Evolutionary conservation across 2,113 vertebrate species (phyloP).

Genomic region (Myotis brandtii): DNA sequence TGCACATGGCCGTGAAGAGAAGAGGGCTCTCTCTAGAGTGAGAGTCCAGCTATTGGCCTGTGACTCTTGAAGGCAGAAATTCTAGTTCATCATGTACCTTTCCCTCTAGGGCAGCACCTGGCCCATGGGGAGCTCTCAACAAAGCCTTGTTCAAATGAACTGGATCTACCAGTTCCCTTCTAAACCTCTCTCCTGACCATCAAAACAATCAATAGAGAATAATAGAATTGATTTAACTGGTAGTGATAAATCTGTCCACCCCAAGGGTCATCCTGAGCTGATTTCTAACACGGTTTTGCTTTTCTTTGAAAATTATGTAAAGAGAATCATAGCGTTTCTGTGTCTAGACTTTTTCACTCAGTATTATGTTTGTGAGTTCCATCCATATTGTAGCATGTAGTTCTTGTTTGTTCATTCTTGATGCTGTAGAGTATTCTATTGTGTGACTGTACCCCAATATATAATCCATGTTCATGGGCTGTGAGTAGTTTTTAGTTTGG

Average conservation of each 20-base stretch:
- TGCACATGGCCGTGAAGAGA: background rate
- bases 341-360: background rate
- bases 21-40: background rate
- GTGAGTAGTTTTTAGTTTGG: background rate
- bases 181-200: conserved; percentile 55
- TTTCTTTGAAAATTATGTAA: conserved; percentile 5
- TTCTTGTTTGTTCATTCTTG: background rate
- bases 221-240: conserved; percentile 50
- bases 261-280: background rate
- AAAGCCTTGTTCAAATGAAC: conserved; percentile 38
- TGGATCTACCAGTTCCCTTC: background rate
- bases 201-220: conserved; percentile 36
- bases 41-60: background rate
- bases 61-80: background rate
- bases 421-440: background rate
- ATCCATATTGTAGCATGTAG: background rate
- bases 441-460: background rate
- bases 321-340: background rate
- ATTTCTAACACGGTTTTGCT: conserved; percentile 18
- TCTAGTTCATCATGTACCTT: background rate
- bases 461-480: background rate
- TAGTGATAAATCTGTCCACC: conserved; percentile 29
- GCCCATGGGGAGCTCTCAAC: background rate
- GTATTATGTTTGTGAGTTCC: background rate
- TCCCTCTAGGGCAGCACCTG: background rate